Base-by-base conservation (phyloP, 1,140 invertebrate genomes). In the Protaetia brevitarsis region DNA sequence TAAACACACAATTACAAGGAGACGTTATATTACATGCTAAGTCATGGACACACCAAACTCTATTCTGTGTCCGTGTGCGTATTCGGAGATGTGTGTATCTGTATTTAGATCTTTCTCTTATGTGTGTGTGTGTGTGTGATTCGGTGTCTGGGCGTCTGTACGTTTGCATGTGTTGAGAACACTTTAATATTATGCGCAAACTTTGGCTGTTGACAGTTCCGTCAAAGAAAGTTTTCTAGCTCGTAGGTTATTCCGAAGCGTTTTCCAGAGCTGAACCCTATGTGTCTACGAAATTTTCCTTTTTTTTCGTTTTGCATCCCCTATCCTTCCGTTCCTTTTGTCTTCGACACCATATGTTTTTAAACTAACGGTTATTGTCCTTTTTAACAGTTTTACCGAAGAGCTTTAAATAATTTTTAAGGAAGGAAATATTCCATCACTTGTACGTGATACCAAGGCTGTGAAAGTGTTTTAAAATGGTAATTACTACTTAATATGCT, bases 1-100 rank as follows among this genome's bases (percentile, higher is more conserved):
- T 59, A 59, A 59, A 59, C 57, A 59, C 57, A 59, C 57, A 59
- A 59, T 59, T 59, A 59, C 57, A 59, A 59, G 57, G 29, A 59
- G 57, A 29, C 29, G 57, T 31, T 51, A 51, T 51, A 51, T 51
- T 34, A 34, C 45, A 51, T 16, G 57, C 57, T 59, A 31, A 29
- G 57, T 29, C 57, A 59, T 31, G 57, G 57, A 59, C 57, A 59
- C 29, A 59, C 27, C 6, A 27, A 27, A 59, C 57, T 59, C 37
- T 41, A 41, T n/a, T 16, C n/a, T 41, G 37, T 5, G 13, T 41
- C 13, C 26, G 41, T 51, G 19, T 51, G 41, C 19, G 41, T 23
- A 19, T 51, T 10, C 21, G 16, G 41, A 51, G n/a, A n/a, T n/a
- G n/a, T n/a, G n/a, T n/a, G n/a, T n/a, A n/a, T n/a, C n/a, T n/a